A percentile compares a stretch with the other conserved stretches of the same genome.
These are phyloP conservation scores for Aldabrachelys gigantea DNA, from an alignment of 2,113 vertebrate species.

Conservation along the genomic window DNA sequence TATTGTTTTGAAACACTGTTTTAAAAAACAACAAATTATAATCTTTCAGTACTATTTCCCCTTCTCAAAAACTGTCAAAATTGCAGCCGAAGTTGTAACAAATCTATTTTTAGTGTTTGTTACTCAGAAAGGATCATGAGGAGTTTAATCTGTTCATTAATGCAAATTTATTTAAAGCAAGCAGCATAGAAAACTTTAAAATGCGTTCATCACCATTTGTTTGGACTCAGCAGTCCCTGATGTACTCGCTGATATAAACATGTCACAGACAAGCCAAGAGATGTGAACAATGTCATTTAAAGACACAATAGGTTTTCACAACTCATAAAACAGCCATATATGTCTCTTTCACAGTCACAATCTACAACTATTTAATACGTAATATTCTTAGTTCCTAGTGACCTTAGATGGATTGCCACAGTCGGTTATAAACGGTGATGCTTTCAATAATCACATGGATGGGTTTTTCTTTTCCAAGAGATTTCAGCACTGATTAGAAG, in stretches of 20 bases:
- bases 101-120: conserved; percentile 54
- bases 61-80: conserved; percentile 28
- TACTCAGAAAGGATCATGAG: conserved; percentile 14
- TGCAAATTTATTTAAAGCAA: conserved; percentile 57
- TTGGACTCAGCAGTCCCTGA: neutral
- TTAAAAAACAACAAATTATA: conserved; percentile 38
- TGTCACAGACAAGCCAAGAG: neutral
- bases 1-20: conserved; percentile 20
- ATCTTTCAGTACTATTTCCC: conserved; percentile 36
- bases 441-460: neutral
- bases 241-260: neutral
- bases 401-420: neutral
- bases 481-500: conserved; percentile 14
- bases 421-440: neutral
- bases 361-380: rapidly evolving
- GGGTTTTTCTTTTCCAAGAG: neutral
- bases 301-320: neutral
- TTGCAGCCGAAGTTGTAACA: conserved; percentile 22
- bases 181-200: conserved; percentile 19
- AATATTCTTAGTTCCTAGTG: neutral
- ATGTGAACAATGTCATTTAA: rapidly evolving
- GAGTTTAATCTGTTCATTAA: conserved; percentile 56
- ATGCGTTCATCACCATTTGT: conserved; percentile 4
- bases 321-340: rapidly evolving
- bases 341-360: neutral